These are phyloP conservation scores for Drosophila orena DNA, from an alignment of 1,140 invertebrate genomes.

Conservation along the genomic window DNA sequence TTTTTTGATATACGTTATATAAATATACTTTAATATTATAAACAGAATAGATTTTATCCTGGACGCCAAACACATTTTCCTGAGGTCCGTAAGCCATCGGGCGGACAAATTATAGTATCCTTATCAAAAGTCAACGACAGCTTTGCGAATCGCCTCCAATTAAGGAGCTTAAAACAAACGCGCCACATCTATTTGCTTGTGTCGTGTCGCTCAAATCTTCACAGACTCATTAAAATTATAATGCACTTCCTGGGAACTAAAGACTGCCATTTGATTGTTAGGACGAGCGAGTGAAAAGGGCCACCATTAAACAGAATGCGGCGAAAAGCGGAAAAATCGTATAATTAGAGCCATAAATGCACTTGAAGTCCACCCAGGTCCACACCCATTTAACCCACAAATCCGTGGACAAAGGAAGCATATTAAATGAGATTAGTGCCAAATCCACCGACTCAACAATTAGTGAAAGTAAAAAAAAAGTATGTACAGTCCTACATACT, in stretches of 20 bases:
- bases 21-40: too few relatives aligned
- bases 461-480: not conserved
- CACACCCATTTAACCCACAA: constrained; percentile 3
- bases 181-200: not conserved
- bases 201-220: constrained; percentile 8
- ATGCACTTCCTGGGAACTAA: constrained; percentile 40
- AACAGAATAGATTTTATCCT: not conserved
- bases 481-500: not conserved
- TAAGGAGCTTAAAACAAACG: constrained; percentile 8
- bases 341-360: constrained; percentile 50
- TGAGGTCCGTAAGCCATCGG: not conserved
- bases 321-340: constrained; percentile 13
- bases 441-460: constrained; percentile 13
- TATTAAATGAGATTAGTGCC: constrained; percentile 25
- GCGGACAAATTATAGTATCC: constrained; percentile 16
- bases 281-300: constrained; percentile 2
- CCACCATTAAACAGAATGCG: constrained; percentile 11
- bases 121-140: constrained; percentile 58
- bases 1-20: too few relatives aligned
- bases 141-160: constrained; percentile 62
- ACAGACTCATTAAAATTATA: constrained; percentile 58
- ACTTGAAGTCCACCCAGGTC: constrained; percentile 9
- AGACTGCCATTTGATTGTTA: constrained; percentile 29
- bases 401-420: constrained; percentile 2
- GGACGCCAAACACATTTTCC: not conserved